These are phyloP conservation scores for Ennomos fuscantarius DNA, from an alignment of 2,888 invertebrate genomes.

Conservation along the genomic window DNA sequence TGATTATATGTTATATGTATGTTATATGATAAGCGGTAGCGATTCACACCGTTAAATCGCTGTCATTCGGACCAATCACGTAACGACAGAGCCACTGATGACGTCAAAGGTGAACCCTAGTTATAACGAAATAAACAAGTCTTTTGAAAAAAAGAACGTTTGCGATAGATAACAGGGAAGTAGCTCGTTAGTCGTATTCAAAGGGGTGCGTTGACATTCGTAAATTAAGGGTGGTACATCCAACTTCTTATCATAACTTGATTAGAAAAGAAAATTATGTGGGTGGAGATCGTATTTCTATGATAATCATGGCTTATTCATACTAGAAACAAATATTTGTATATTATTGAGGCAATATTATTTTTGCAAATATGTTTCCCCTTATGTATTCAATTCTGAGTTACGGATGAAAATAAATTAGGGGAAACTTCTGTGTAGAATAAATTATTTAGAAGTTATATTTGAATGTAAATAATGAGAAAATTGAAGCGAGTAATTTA, in stretches of 20 bases:
- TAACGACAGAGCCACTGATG: conserved; percentile 10
- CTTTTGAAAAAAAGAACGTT: conserved; percentile 1
- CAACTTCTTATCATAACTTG: neutral
- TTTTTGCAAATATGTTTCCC: no score
- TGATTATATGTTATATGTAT: no score
- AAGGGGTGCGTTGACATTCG: conserved; percentile 10
- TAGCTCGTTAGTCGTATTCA: conserved; percentile 11
- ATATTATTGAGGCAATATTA: no score
- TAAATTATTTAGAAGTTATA: no score
- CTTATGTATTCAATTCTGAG: no score
- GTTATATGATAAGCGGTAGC: neutral
- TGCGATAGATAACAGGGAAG: neutral
- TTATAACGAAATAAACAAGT: conserved; percentile 10
- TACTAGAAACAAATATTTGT: neutral
- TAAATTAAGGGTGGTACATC: conserved; percentile 6
- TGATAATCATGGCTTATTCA: conserved; percentile 6
- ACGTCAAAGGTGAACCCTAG: conserved; percentile 9
- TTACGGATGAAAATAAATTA: no score
- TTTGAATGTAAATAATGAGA: no score
- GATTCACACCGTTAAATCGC: neutral
- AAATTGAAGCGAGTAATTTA: no score
- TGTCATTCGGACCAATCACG: neutral
- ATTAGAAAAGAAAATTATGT: conserved; percentile 3
- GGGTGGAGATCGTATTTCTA: neutral
- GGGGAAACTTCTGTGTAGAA: no score